phyloP scores from a whole-genome alignment of 2,113 vertebrate genomes.

The Alligator mississippiensis region DNA sequence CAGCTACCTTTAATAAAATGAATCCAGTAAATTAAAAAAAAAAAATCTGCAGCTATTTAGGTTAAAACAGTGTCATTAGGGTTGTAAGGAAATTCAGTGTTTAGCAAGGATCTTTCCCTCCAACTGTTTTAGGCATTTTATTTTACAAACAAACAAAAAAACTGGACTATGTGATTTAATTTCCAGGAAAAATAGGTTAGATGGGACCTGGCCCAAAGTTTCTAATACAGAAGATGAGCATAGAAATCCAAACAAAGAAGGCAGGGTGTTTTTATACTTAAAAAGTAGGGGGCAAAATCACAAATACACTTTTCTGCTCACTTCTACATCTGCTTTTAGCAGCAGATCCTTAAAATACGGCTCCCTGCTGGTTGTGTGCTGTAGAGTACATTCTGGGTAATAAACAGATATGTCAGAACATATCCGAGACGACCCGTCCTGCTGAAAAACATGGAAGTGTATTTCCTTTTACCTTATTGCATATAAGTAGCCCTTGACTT shows the following conservation, averaged over 20 bases:
- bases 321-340: slow-evolving; percentile 28
- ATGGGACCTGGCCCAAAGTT: neutral
- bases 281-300: neutral
- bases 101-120: neutral
- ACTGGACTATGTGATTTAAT: neutral
- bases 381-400: slow-evolving; percentile 40
- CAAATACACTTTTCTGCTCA: slow-evolving; percentile 3
- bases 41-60: neutral
- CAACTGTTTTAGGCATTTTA: neutral
- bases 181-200: neutral
- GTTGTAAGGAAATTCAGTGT: neutral
- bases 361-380: slow-evolving; percentile 42
- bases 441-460: slow-evolving; percentile 50
- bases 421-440: slow-evolving; percentile 37
- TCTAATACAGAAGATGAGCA: neutral
- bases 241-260: neutral
- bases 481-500: slow-evolving; percentile 27
- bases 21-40: slow-evolving; percentile 6
- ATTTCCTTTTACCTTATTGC: neutral
- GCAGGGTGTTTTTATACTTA: neutral
- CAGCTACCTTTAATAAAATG: slow-evolving; percentile 44
- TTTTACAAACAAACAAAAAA: neutral
- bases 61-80: neutral
- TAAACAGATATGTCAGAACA: slow-evolving; percentile 43
- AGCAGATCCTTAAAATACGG: neutral